Base-by-base conservation (phyloP, 2,797 vertebrate species). In the Gouania willdenowi region DNA sequence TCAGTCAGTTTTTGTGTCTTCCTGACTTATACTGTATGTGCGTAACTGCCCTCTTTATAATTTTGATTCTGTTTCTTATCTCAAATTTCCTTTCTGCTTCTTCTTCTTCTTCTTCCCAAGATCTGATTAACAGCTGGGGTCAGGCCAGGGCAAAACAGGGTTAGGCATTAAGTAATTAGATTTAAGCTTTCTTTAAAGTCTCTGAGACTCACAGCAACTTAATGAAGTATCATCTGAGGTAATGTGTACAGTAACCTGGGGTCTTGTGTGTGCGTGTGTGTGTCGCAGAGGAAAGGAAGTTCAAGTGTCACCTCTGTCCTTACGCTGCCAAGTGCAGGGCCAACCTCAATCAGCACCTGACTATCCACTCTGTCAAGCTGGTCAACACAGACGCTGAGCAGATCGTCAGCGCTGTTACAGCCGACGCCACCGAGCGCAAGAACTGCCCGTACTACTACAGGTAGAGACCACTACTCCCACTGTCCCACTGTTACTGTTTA, bases 301-400 rank as follows among this genome's bases (percentile, higher is more conserved):
- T 98, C 87, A 98, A 96, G 89, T 98, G 96, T 91, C 96, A 98
- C 86, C 88, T 99, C 90, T 99, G 96, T 92, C 93, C 95, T 62
- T 99, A 99, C 15, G 93, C 96, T 80, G 96, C 96, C 81, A 99
- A 99, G 90, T 99, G 96, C 88, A 91, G 93, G 68, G 95, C 96
- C 52, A 99, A 98, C 79, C 91, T 99, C 79, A 98, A 98, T 91
- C 96, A 98, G 89, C 96, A 98, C 86, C 88, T 99, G 87, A 96
- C 94, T 5, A 93, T 98, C 78, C 96, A 98, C 81, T 94, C 96
- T 1, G 96, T 98, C 89, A 98, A 98, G 87, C 91, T 97, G 89
- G 94, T 97, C 84, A 97, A 91, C 84, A 95, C 94, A 1, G 93
- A 98, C 67, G 60, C 93, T 0, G 95, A 97, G 82, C 93, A 97